Percentiles rank a stretch among this genome's conserved stretches.
Evolutionary conservation across 2,113 vertebrate species (phyloP).

Genomic region (Nesogale talazaci): DNA sequence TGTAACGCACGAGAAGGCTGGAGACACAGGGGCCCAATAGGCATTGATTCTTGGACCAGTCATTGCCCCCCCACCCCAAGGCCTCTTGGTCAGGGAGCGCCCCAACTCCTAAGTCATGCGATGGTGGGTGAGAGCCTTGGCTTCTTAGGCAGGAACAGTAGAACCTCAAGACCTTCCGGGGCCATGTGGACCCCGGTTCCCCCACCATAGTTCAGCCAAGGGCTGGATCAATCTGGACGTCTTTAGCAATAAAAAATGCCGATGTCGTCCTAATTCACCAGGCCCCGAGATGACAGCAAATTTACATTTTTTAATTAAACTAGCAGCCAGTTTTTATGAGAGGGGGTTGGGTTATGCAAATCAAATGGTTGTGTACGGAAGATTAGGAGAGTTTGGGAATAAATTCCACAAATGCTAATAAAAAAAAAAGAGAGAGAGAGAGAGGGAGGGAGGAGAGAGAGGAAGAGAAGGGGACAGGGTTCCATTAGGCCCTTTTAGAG

Average conservation of each 20-base stretch:
- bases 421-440: conserved; percentile 85
- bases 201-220: conserved; percentile 89
- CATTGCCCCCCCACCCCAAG: accelerated
- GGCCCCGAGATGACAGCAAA: conserved; percentile 99
- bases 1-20: background rate
- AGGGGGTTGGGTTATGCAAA: conserved; percentile 99
- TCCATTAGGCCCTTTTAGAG: conserved; percentile 97
- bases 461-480: conserved; percentile 90
- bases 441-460: conserved; percentile 83
- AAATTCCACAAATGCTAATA: conserved; percentile 99
- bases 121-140: conserved; percentile 51
- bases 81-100: background rate
- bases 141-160: conserved; percentile 70
- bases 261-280: conserved; percentile 99
- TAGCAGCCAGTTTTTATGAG: conserved; percentile 99
- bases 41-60: accelerated
- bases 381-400: conserved; percentile 99
- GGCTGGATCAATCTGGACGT: conserved; percentile 99
- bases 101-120: background rate
- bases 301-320: conserved; percentile 99
- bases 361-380: conserved; percentile 99
- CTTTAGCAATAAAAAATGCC: conserved; percentile 99
- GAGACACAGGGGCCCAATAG: background rate
- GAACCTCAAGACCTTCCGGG: conserved; percentile 72
- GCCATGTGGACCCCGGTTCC: conserved; percentile 87